A percentile compares a stretch with the other conserved stretches of the same genome.
These are phyloP conservation scores for Molorchus minor DNA, from an alignment of 2,888 invertebrate genomes.

Conservation along the genomic window DNA sequence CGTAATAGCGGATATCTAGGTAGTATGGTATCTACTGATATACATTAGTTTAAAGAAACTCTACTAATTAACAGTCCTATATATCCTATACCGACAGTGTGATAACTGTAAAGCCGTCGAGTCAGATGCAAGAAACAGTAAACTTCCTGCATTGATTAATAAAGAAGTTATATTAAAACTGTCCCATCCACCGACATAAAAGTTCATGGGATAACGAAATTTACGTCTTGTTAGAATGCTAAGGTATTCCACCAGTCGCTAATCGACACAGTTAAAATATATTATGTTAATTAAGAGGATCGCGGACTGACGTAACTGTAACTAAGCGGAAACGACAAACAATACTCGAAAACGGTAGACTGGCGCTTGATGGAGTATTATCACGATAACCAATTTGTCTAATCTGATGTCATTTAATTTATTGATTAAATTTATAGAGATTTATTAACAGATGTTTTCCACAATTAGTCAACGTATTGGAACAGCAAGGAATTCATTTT, in stretches of 20 bases:
- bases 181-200: neutral
- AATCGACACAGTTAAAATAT: constrained; percentile 12
- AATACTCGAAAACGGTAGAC: neutral
- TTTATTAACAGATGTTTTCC: too few relatives aligned
- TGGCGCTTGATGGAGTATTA: too few relatives aligned
- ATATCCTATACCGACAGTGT: too few relatives aligned
- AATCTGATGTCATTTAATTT: too few relatives aligned
- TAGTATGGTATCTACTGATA: too few relatives aligned
- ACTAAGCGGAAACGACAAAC: constrained; percentile 11
- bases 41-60: too few relatives aligned
- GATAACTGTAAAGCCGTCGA: constrained; percentile 11
- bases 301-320: constrained; percentile 5
- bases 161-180: constrained; percentile 10
- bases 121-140: constrained; percentile 9
- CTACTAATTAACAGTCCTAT: too few relatives aligned
- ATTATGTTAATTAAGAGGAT: constrained; percentile 15
- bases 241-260: constrained; percentile 1
- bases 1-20: too few relatives aligned
- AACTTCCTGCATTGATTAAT: constrained; percentile 4
- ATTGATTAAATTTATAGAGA: too few relatives aligned
- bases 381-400: too few relatives aligned
- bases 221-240: constrained; percentile 2
- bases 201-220: neutral
- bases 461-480: too few relatives aligned
- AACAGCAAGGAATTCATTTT: too few relatives aligned